Evolutionary conservation across 2,113 vertebrate species (phyloP).

Genomic region (Phodopus roborovskii): DNA sequence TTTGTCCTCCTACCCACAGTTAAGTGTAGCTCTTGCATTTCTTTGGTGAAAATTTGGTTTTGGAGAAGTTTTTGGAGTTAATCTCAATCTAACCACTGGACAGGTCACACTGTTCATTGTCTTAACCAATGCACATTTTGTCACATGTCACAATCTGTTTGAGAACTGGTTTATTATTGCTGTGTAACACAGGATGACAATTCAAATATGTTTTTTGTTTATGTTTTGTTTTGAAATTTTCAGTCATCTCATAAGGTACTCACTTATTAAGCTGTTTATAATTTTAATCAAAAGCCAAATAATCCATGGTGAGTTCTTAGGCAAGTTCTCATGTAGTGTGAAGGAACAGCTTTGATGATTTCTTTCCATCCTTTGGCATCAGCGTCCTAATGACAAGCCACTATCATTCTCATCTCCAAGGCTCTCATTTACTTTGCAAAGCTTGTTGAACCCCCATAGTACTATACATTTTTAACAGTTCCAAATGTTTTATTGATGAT

Average conservation of each 20-base stretch:
- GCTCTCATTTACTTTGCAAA: background rate
- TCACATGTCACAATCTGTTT: background rate
- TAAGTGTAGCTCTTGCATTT: background rate
- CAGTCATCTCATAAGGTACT: background rate
- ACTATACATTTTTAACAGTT: background rate
- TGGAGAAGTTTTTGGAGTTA: background rate
- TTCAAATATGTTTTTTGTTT: background rate
- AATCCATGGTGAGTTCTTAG: background rate
- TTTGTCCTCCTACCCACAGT: background rate
- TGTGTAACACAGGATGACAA: background rate
- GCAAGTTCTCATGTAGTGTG: background rate
- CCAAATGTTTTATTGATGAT: background rate
- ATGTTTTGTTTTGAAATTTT: background rate
- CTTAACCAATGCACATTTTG: background rate
- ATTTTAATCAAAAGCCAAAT: background rate
- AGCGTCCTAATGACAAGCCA: background rate
- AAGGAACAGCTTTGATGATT: background rate
- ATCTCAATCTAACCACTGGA: background rate
- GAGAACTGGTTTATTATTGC: background rate
- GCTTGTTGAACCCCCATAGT: background rate
- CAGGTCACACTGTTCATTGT: background rate
- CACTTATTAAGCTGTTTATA: background rate
- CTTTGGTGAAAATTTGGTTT: background rate
- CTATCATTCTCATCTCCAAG: background rate
- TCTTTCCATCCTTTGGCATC: background rate